phyloP scores from a whole-genome alignment of 2,797 vertebrate species.

The Staurois parvus region DNA sequence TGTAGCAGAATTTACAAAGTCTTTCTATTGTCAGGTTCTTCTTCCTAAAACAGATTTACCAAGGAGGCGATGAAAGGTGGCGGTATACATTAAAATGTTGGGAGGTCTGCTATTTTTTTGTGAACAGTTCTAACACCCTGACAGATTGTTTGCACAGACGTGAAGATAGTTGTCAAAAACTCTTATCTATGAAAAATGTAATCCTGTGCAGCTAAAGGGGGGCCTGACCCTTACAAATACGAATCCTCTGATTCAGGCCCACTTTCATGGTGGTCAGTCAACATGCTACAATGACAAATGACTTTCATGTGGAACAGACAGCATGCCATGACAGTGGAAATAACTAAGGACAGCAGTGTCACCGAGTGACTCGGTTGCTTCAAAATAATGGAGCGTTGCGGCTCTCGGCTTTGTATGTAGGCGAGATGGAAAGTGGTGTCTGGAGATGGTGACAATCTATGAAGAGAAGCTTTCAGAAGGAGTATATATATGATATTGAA shows the following conservation, averaged over 20 bases:
- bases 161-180: conserved; percentile 12
- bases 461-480: background rate
- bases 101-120: background rate
- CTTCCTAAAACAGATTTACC: background rate
- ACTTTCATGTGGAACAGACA: background rate
- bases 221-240: background rate
- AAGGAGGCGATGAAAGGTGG: background rate
- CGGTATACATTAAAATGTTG: background rate
- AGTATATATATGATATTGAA: too few relatives aligned
- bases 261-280: conserved; percentile 23
- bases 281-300: conserved; percentile 27
- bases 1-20: background rate
- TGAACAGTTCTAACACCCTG: background rate
- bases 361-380: background rate
- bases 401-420: too few relatives aligned
- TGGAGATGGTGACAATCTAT: conserved; percentile 6
- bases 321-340: conserved; percentile 32
- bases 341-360: conserved; percentile 33
- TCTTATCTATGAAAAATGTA: conserved; percentile 7
- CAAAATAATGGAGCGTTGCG: conserved; percentile 7
- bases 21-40: background rate
- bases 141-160: background rate
- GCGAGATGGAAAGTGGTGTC: conserved; percentile 6
- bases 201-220: background rate
- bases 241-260: background rate